Evolutionary conservation across 2,797 vertebrate species (phyloP), one percentile per base, ranked within the genome.

Genomic region (Pelobates cultripes): DNA sequence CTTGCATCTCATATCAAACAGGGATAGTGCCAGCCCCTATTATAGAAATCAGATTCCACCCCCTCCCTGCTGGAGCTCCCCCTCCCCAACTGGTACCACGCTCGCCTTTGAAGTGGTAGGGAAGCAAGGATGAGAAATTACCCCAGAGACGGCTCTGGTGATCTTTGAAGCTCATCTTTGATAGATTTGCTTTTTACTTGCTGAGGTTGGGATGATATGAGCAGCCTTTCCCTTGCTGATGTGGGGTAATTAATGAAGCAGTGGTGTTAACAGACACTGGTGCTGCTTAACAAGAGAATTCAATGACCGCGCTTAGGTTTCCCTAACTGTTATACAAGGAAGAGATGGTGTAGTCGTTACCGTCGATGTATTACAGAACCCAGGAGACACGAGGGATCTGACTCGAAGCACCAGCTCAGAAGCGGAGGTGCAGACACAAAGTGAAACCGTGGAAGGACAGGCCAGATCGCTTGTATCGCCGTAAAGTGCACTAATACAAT

Each of bases 111-210:
- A 98, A 97, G 97, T 96, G 91, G 91, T 90, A 94, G 95, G 95
- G 95, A 96, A 95, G 92, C 91, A 87, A 90, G 93, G 95, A 96
- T 97, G 90, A 94, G 94, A 97, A 96, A 97, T 97, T 95, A 96
- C 97, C 97, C 97, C 85, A 91, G 97, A 98, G 97, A 97, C 95
- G 86, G 86, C 88, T 91, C 93, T 91, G 95, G 93, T 95, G 92
- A 95, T 94, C 97, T 99, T 99, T 99, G 97, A 99, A 99, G 96
- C 95, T 90, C 90, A 94, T 93, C 95, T 98, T 98, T 99, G 97
- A 97, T 97, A 96, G 93, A 85, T 90, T 94, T 89, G 91, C 91
- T 95, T 64, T 92, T 88, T 89, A 90, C 92, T 92, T 90, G 85
- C 88, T 87, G 90, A 86, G 0, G 78, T 90, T 88, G 77, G 83